Percentiles rank a stretch among this genome's conserved stretches.
phyloP scores from a whole-genome alignment of 2,797 vertebrate species.

The Onychomys leucogaster region DNA sequence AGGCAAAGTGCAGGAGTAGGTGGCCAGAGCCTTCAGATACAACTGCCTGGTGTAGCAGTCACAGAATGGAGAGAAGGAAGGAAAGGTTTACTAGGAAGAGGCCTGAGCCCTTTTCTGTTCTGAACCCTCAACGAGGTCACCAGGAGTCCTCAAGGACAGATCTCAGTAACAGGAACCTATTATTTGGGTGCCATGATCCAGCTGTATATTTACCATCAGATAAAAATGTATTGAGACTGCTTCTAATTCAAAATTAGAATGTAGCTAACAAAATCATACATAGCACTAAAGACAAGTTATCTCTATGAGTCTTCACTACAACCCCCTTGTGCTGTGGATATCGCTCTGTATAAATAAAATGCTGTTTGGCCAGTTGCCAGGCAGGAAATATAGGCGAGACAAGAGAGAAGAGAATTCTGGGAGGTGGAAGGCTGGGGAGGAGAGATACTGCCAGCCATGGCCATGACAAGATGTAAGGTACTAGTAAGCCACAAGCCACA shows the following conservation, averaged over 20 bases:
- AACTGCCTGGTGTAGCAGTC: neutral
- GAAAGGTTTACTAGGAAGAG: neutral
- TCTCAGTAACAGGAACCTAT: neutral
- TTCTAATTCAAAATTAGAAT: neutral
- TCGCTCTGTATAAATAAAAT: no score
- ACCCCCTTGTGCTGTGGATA: no score
- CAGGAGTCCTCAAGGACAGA: neutral
- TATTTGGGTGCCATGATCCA: neutral
- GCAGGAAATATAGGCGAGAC: no score
- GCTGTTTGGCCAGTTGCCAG: no score
- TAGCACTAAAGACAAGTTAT: neutral
- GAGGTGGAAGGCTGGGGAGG: no score
- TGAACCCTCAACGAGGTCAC: neutral
- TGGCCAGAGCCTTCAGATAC: neutral
- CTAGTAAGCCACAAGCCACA: no score
- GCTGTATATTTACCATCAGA: neutral
- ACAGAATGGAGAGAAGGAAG: no score
- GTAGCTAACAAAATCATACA: slow-evolving; percentile 12
- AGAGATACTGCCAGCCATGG: no score
- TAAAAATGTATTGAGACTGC: neutral
- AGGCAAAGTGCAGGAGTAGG: neutral
- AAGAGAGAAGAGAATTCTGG: no score
- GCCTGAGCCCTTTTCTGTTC: neutral
- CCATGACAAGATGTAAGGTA: no score
- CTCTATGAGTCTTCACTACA: neutral